Percentiles rank a stretch among this genome's conserved stretches.
These are phyloP conservation scores for Entomyzon cyanotis DNA, from an alignment of 2,113 vertebrate genomes.

Conservation along the genomic window DNA sequence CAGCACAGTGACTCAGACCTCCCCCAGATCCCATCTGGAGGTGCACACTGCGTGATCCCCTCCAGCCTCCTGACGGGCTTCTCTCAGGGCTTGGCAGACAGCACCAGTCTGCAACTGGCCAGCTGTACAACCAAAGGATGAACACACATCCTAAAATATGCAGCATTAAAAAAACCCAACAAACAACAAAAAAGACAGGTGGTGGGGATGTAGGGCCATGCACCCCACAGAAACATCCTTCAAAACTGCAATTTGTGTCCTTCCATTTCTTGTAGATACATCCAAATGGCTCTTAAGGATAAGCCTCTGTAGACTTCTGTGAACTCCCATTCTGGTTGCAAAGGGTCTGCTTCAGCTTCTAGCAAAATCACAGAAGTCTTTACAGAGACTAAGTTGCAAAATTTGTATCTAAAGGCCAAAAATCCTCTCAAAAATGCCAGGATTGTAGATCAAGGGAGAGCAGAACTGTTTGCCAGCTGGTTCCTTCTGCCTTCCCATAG, in stretches of 20 bases:
- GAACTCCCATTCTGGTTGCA: background rate
- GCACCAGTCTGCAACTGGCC: background rate
- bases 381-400: background rate
- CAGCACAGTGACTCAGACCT: constrained; percentile 58
- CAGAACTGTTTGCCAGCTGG: background rate
- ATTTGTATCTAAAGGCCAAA: background rate
- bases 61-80: background rate
- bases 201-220: background rate
- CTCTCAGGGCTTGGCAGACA: background rate
- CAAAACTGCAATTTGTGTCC: background rate
- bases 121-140: background rate
- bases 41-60: background rate
- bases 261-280: background rate
- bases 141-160: background rate
- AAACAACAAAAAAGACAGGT: background rate
- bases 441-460: background rate
- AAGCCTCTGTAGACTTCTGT: background rate
- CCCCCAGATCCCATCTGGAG: constrained; percentile 65
- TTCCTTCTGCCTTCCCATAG: background rate
- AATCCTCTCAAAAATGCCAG: background rate
- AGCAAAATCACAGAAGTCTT: background rate
- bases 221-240: background rate
- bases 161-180: background rate
- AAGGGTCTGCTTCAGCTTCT: background rate
- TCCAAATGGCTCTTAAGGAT: background rate